Percentiles rank a stretch among this genome's conserved stretches.
Evolutionary conservation across 2,888 invertebrate species (phyloP).

Genomic region (Girardia tigrina): DNA sequence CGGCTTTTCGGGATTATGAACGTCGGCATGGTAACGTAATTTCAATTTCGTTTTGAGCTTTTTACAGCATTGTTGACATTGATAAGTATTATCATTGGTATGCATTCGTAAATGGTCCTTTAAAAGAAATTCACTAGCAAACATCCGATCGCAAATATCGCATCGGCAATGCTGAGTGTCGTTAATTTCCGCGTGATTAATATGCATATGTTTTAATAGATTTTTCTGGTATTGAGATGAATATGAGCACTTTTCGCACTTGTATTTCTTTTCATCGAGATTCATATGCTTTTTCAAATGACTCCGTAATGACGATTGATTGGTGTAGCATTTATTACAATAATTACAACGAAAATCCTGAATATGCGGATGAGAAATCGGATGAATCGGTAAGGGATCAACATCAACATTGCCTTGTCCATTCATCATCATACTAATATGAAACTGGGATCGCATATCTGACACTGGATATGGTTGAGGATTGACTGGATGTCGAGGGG

Average conservation of each 20-base stretch:
- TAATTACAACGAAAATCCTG: constrained; percentile 31
- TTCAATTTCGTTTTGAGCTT: constrained; percentile 43
- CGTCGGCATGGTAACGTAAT: constrained; percentile 42
- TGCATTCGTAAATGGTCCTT: constrained; percentile 43
- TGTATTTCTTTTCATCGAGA: constrained; percentile 33
- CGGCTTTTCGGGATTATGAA: constrained; percentile 42
- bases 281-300: constrained; percentile 34
- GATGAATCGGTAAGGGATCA: constrained; percentile 2
- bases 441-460: constrained; percentile 12
- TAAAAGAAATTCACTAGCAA: constrained; percentile 42
- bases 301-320: constrained; percentile 33
- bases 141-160: constrained; percentile 33
- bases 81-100: constrained; percentile 41
- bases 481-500: not conserved
- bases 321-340: constrained; percentile 30
- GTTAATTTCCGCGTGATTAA: constrained; percentile 27
- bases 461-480: not conserved
- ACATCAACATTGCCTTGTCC: constrained; percentile 9
- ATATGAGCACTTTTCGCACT: constrained; percentile 34
- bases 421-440: constrained; percentile 2
- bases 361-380: not conserved
- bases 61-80: constrained; percentile 43
- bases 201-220: constrained; percentile 29
- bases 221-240: constrained; percentile 35
- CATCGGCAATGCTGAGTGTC: constrained; percentile 26